Conservation (phyloP, 2,888 invertebrate genomes). For the Molorchus minor region DNA sequence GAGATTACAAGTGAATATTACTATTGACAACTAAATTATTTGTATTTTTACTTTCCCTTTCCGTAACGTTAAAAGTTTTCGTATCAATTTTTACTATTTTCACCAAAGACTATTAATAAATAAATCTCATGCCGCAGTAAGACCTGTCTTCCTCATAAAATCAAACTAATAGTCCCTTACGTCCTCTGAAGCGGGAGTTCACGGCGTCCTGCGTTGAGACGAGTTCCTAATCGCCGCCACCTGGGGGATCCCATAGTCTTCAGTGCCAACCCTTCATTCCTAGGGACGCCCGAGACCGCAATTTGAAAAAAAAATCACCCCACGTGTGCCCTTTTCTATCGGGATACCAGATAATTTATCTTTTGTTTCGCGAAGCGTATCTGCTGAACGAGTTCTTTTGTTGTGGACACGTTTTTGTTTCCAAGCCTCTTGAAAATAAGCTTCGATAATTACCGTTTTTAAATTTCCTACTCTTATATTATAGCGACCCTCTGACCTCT, state of each 20-base stretch:
- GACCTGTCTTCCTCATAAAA: slow-evolving; percentile 18
- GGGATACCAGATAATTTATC: slow-evolving; percentile 55
- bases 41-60: no score
- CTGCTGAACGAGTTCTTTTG: slow-evolving; percentile 35
- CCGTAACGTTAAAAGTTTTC: no score
- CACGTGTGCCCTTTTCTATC: slow-evolving; percentile 50
- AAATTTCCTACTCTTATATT: slow-evolving; percentile 39
- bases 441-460: slow-evolving; percentile 39
- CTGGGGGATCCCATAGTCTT: slow-evolving; percentile 49
- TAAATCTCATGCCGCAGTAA: no score
- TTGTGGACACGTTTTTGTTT: slow-evolving; percentile 46
- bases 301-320: slow-evolving; percentile 37
- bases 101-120: no score
- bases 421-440: slow-evolving; percentile 44
- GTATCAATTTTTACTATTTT: no score
- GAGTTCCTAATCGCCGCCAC: slow-evolving; percentile 53
- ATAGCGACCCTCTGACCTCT: slow-evolving; percentile 19
- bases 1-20: no score
- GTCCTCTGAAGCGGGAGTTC: slow-evolving; percentile 28
- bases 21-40: no score
- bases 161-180: slow-evolving; percentile 35
- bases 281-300: slow-evolving; percentile 23
- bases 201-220: slow-evolving; percentile 42
- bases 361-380: slow-evolving; percentile 47
- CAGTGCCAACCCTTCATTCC: slow-evolving; percentile 36